A percentile compares a stretch with the other conserved stretches of the same genome.
phyloP scores from a whole-genome alignment of 2,113 vertebrate species.

The Cichladusa arquata region DNA sequence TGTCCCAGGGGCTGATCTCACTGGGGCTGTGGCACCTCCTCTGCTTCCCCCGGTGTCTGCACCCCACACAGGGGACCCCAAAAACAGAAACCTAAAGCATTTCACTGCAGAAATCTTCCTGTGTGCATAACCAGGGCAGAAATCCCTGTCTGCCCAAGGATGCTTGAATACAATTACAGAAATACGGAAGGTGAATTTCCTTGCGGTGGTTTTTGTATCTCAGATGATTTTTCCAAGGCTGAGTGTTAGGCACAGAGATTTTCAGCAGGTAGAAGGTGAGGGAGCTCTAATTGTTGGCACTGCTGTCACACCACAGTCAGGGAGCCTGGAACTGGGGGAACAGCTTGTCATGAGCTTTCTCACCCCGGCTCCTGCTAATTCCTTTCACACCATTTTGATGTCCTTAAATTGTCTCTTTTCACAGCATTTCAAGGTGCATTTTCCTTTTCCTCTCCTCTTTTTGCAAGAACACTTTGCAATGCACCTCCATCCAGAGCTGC shows the following conservation, averaged over 20 bases:
- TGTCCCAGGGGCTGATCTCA: accelerated
- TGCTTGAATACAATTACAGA: background rate
- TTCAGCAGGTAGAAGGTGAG: background rate
- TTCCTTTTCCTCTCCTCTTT: background rate
- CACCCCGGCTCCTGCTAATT: background rate
- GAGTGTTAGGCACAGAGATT: background rate
- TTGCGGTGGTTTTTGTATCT: background rate
- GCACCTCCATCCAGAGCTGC: background rate
- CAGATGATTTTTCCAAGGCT: background rate
- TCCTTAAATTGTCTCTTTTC: background rate
- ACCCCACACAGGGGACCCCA: background rate
- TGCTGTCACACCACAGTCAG: background rate
- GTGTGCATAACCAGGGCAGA: background rate
- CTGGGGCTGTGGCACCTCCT: background rate
- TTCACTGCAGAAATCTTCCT: background rate
- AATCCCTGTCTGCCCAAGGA: background rate
- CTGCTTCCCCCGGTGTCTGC: background rate
- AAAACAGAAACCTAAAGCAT: background rate
- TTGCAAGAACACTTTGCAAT: background rate
- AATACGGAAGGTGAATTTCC: background rate
- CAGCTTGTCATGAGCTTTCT: background rate
- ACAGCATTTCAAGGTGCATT: background rate
- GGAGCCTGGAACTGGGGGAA: background rate
- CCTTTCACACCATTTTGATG: background rate
- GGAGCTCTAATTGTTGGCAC: background rate